phyloP scores from a whole-genome alignment of 2,888 invertebrate genomes.

The Chymomyza fuscimana region DNA sequence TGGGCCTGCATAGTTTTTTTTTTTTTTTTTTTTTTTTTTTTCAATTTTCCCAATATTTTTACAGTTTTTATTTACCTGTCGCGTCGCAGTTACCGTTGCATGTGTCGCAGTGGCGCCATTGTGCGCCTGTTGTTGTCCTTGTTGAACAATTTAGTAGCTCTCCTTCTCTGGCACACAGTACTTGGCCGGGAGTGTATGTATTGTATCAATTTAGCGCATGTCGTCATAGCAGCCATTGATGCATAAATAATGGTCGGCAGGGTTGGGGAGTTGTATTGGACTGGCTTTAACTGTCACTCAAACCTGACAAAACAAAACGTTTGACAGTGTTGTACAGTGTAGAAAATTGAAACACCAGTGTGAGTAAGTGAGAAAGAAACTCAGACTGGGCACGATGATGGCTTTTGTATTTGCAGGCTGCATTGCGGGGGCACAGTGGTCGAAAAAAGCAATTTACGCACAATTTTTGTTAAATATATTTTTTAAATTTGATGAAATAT shows the following conservation, averaged over 20 bases:
- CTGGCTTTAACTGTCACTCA: conserved; percentile 72
- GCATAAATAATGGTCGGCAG: conserved; percentile 71
- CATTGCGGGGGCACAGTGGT: neutral
- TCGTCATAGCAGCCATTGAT: conserved; percentile 75
- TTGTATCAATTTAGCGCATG: conserved; percentile 74
- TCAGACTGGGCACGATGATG: neutral
- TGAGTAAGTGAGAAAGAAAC: neutral
- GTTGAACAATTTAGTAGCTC: conserved; percentile 17
- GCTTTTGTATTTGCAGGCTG: conserved; percentile 2
- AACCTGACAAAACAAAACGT: conserved; percentile 39
- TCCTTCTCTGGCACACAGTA: neutral
- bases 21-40: conserved; percentile 24
- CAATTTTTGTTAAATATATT: too few species aligned
- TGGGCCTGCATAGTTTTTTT: neutral
- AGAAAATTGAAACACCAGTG: neutral
- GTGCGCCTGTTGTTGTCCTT: conserved; percentile 46
- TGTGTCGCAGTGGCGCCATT: conserved; percentile 64
- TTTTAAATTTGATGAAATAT: too few species aligned
- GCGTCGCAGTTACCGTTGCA: conserved; percentile 52
- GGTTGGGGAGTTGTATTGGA: conserved; percentile 45
- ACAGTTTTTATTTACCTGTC: conserved; percentile 20
- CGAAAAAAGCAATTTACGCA: neutral
- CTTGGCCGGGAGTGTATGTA: conserved; percentile 33
- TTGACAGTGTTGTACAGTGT: neutral
- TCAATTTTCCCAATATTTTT: conserved; percentile 51